Evolutionary conservation across 2,113 vertebrate species (phyloP).

Genomic region (Sinocyclocheilus anshuiensis): DNA sequence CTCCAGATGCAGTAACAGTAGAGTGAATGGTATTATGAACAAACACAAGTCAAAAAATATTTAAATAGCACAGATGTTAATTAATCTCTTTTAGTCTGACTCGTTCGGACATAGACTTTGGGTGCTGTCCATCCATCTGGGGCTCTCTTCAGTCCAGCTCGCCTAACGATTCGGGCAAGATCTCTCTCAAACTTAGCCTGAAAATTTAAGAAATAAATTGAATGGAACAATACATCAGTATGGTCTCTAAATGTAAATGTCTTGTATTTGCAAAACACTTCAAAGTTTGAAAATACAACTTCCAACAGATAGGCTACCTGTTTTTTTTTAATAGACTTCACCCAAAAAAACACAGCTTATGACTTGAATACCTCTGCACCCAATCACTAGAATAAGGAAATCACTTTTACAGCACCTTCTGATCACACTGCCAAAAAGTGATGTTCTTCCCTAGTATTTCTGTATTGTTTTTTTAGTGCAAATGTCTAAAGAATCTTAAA

Average conservation of each 20-base stretch:
- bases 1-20: not conserved
- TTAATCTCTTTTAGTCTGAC: conserved; percentile 52
- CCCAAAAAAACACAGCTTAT: not conserved
- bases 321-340: not conserved
- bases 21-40: not conserved
- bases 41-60: conserved; percentile 25
- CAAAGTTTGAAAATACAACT: not conserved
- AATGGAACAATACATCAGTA: not conserved
- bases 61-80: conserved; percentile 11
- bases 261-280: not conserved
- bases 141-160: conserved; percentile 83
- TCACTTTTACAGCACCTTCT: too few relatives aligned
- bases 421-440: too few relatives aligned
- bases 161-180: conserved; percentile 82
- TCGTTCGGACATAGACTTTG: conserved; percentile 82
- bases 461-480: too few relatives aligned
- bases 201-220: not conserved
- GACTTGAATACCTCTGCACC: too few relatives aligned
- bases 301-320: not conserved
- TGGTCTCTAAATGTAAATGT: not conserved
- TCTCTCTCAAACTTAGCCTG: conserved; percentile 87
- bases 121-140: conserved; percentile 86
- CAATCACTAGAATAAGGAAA: too few relatives aligned
- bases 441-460: too few relatives aligned
- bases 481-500: too few relatives aligned